Evolutionary conservation across 2,888 invertebrate species (phyloP).

Genomic region (Digitonthophagus gazella): DNA sequence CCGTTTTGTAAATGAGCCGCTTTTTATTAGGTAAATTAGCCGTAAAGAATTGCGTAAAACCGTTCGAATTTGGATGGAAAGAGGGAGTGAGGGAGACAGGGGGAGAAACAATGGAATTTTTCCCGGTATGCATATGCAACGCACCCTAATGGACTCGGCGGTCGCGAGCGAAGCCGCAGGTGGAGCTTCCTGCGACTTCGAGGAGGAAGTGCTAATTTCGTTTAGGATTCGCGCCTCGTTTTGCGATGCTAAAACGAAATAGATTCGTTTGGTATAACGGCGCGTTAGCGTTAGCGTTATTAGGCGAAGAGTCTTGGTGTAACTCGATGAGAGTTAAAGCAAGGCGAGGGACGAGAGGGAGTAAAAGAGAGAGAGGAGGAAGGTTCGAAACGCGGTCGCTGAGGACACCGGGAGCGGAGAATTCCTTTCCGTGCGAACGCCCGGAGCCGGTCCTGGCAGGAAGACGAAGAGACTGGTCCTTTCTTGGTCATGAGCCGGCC

Average conservation of each 20-base stretch:
- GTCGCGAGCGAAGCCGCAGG: background rate
- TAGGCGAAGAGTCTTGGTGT: background rate
- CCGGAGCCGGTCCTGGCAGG: background rate
- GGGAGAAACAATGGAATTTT: background rate
- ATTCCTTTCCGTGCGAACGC: background rate
- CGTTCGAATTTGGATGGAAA: background rate
- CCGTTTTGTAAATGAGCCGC: background rate
- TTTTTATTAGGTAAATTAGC: background rate
- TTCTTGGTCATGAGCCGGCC: background rate
- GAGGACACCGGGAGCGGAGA: background rate
- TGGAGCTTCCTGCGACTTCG: constrained; percentile 17
- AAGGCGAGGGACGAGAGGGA: background rate
- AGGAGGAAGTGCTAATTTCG: background rate
- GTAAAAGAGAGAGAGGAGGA: background rate
- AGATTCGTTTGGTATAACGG: background rate
- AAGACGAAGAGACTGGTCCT: background rate
- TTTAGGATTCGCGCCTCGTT: background rate
- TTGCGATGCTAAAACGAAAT: background rate
- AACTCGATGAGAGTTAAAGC: background rate
- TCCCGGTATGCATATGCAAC: no score
- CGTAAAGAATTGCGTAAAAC: background rate
- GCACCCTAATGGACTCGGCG: background rate
- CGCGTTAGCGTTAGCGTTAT: background rate
- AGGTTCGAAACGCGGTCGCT: background rate
- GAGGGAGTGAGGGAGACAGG: no score